phyloP scores from a whole-genome alignment of 2,113 vertebrate genomes.

The Macquaria ambigua region DNA sequence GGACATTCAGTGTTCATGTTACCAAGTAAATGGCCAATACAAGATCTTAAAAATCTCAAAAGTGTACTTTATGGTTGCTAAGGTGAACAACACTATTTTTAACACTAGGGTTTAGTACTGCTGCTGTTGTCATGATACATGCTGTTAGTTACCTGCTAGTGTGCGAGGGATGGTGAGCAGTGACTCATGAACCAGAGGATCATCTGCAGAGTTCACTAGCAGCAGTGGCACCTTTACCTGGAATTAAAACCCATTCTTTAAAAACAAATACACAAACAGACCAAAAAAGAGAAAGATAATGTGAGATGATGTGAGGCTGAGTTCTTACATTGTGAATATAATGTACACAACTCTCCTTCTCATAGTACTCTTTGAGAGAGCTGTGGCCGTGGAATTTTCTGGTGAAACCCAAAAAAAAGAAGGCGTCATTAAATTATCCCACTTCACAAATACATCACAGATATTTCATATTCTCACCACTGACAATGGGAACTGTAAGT shows the following conservation, averaged over 20 bases:
- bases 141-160: conserved; percentile 89
- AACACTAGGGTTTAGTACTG: neutral
- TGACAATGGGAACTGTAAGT: neutral
- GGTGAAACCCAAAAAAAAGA: conserved; percentile 50
- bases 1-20: neutral
- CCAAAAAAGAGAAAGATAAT: neutral
- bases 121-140: neutral
- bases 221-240: conserved; percentile 96
- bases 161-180: conserved; percentile 96
- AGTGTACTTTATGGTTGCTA: neutral
- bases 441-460: neutral
- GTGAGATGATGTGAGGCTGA: neutral
- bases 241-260: neutral
- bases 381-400: conserved; percentile 97
- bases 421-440: neutral
- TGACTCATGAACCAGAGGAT: conserved; percentile 95
- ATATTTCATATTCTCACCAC: neutral
- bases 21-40: neutral
- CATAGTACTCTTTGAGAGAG: conserved; percentile 97
- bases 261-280: conserved; percentile 6
- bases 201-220: conserved; percentile 95
- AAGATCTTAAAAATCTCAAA: neutral
- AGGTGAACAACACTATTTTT: too few species aligned
- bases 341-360: conserved; percentile 96
- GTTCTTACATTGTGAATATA: conserved; percentile 94